A percentile compares a stretch with the other conserved stretches of the same genome.
phyloP scores from a whole-genome alignment of 2,113 vertebrate genomes.

The Regulus satrapa region DNA sequence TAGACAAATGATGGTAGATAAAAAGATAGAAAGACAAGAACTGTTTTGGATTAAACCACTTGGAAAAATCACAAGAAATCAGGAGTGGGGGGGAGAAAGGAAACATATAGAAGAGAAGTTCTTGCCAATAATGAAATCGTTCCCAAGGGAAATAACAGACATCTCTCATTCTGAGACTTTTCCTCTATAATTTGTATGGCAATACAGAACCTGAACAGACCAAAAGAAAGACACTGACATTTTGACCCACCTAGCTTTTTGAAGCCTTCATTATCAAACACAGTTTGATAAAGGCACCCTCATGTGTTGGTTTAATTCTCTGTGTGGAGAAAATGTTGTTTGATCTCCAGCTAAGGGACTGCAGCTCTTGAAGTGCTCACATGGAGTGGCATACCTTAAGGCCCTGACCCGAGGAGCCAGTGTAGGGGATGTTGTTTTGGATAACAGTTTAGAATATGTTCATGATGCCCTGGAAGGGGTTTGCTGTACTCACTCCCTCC shows the following conservation, averaged over 20 bases:
- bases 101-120: background rate
- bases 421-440: background rate
- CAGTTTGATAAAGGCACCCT: slow-evolving; percentile 62
- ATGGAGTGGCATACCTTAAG: background rate
- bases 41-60: slow-evolving; percentile 4
- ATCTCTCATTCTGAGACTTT: slow-evolving; percentile 30
- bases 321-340: background rate
- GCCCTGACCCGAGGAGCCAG: background rate
- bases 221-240: slow-evolving; percentile 40
- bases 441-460: slow-evolving; percentile 8
- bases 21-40: background rate
- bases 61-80: slow-evolving; percentile 19
- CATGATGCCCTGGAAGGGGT: background rate
- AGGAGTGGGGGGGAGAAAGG: rapidly evolving
- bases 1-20: no score
- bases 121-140: slow-evolving; percentile 36
- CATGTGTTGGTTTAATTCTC: slow-evolving; percentile 44
- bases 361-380: slow-evolving; percentile 26
- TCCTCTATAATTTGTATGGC: slow-evolving; percentile 41
- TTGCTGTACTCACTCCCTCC: background rate
- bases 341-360: slow-evolving; percentile 46
- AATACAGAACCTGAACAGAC: slow-evolving; percentile 25
- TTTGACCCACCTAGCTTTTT: slow-evolving; percentile 54
- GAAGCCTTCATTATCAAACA: slow-evolving; percentile 64
- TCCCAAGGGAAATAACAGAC: slow-evolving; percentile 37